Conservation (phyloP, 2,113 vertebrate genomes). For the Callospermophilus lateralis region DNA sequence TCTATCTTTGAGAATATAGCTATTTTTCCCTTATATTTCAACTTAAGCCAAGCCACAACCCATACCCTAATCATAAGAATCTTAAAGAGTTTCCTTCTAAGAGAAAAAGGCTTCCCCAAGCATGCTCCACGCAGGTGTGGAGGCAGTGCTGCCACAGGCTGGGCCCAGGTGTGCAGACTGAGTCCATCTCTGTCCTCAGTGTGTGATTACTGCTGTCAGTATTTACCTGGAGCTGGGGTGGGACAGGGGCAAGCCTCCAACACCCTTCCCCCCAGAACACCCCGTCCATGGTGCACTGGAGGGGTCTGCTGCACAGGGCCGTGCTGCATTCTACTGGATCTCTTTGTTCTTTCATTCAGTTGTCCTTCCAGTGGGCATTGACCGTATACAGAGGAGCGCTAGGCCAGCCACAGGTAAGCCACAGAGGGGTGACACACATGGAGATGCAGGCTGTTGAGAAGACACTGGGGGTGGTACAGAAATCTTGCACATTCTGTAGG, state of each 20-base stretch:
- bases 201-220: not conserved
- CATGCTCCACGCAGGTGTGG: rapidly evolving
- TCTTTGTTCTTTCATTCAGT: not conserved
- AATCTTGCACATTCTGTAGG: rapidly evolving
- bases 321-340: rapidly evolving
- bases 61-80: not conserved
- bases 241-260: too few species aligned
- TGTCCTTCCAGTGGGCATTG: not conserved
- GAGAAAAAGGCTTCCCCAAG: not conserved
- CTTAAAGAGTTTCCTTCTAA: not conserved
- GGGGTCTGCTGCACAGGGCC: rapidly evolving
- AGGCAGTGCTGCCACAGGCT: too few species aligned
- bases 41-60: not conserved
- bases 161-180: too few species aligned
- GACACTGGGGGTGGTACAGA: not conserved
- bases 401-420: not conserved
- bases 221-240: too few species aligned
- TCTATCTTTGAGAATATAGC: not conserved
- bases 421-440: rapidly evolving
- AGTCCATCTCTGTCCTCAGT: not conserved
- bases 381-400: not conserved
- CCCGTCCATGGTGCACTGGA: rapidly evolving
- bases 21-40: not conserved
- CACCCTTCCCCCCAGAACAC: not conserved
- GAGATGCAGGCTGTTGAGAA: not conserved